Conservation (phyloP, 1,140 invertebrate species). For the Lepidostoma basale region DNA sequence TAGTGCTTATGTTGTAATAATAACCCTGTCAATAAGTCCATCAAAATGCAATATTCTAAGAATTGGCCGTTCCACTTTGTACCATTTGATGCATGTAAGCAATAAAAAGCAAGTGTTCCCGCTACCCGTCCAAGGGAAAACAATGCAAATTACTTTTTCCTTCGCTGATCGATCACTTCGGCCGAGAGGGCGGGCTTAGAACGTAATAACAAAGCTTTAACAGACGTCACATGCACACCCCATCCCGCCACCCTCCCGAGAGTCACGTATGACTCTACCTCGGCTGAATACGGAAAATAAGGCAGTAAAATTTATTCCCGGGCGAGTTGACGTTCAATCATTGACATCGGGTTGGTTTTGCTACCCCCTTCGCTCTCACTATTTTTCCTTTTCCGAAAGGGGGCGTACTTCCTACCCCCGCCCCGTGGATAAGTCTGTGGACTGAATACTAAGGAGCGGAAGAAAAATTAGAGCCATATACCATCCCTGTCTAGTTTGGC, state of each 20-base stretch:
- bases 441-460: slow-evolving; percentile 55
- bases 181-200: slow-evolving; percentile 37
- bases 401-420: neutral
- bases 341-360: slow-evolving; percentile 58
- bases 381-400: slow-evolving; percentile 19
- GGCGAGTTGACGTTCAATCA: slow-evolving; percentile 60
- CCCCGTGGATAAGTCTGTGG: slow-evolving; percentile 43
- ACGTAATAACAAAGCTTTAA: slow-evolving; percentile 39
- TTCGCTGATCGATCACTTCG: slow-evolving; percentile 13
- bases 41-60: too few species aligned
- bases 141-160: slow-evolving; percentile 26
- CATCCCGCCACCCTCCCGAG: slow-evolving; percentile 25
- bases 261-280: slow-evolving; percentile 45
- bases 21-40: too few species aligned
- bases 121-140: slow-evolving; percentile 18
- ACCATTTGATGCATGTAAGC: too few species aligned
- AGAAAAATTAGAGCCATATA: slow-evolving; percentile 55
- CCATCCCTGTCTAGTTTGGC: slow-evolving; percentile 26
- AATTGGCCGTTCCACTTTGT: too few species aligned
- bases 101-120: too few species aligned
- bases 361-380: slow-evolving; percentile 38
- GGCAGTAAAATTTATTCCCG: slow-evolving; percentile 58
- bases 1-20: too few species aligned
- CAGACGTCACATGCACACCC: slow-evolving; percentile 42
- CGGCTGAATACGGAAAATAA: slow-evolving; percentile 46